Evolutionary conservation across 2,113 vertebrate species (phyloP).

Genomic region (Corythaeola cristata): DNA sequence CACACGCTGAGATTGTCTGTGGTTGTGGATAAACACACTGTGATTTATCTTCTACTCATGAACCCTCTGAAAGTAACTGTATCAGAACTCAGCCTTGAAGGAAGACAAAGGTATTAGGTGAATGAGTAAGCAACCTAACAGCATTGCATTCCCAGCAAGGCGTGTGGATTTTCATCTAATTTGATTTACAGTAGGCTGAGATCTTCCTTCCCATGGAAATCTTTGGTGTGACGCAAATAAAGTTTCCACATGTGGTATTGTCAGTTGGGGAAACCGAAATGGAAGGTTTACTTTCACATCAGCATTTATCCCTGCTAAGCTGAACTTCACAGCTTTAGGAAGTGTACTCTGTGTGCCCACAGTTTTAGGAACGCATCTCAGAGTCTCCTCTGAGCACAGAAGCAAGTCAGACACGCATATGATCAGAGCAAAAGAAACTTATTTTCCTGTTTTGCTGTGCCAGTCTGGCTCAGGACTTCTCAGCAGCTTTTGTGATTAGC

Average conservation of each 20-base stretch:
- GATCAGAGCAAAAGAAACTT: not conserved
- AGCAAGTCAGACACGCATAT: not conserved
- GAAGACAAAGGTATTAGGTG: not conserved
- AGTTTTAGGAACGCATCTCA: not conserved
- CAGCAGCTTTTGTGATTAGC: not conserved
- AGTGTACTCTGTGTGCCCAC: not conserved
- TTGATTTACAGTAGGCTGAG: not conserved
- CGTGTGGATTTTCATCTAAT: not conserved
- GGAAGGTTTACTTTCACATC: not conserved
- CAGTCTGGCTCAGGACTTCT: not conserved
- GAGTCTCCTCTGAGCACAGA: not conserved
- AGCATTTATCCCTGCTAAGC: not conserved
- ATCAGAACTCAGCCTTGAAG: not conserved
- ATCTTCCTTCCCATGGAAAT: not conserved
- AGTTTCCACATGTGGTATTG: not conserved
- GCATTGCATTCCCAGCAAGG: not conserved
- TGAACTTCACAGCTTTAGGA: not conserved
- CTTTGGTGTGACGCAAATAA: not conserved
- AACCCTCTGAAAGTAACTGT: not conserved
- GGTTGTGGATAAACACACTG: not conserved
- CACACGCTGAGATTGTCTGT: not conserved
- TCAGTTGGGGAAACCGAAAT: not conserved
- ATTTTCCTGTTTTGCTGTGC: not conserved
- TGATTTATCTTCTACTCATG: not conserved
- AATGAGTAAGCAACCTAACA: not conserved